Evolutionary conservation across 2,888 invertebrate species (phyloP).

Genomic region (Spicauda simplicius): DNA sequence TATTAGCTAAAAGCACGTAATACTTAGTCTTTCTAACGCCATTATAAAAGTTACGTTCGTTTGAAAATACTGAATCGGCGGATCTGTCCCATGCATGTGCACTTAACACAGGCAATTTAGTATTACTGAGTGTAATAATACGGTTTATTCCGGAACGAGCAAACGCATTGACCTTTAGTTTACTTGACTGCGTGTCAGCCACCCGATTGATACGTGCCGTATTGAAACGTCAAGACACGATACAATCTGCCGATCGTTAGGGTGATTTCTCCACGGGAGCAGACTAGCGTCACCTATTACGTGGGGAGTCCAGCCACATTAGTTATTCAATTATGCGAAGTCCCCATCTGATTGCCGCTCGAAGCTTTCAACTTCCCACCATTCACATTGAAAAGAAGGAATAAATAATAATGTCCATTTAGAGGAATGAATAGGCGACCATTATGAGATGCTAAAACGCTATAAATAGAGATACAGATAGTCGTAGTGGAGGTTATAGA

Average conservation of each 20-base stretch:
- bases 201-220: conserved; percentile 72
- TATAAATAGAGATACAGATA: conserved; percentile 42
- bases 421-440: conserved; percentile 49
- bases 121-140: not conserved
- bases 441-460: conserved; percentile 45
- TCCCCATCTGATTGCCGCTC: conserved; percentile 64
- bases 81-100: not conserved
- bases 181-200: conserved; percentile 41
- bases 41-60: no score
- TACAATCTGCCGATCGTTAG: conserved; percentile 78
- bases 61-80: not conserved
- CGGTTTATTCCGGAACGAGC: conserved; percentile 5
- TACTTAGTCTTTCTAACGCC: no score
- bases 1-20: not conserved
- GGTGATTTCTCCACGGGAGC: conserved; percentile 55
- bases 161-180: conserved; percentile 15
- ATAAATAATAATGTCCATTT: conserved; percentile 61
- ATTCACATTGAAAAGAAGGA: conserved; percentile 58
- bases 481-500: conserved; percentile 48
- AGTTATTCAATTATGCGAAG: conserved; percentile 78
- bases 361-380: conserved; percentile 60
- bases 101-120: not conserved
- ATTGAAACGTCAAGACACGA: conserved; percentile 81
- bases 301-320: conserved; percentile 61
- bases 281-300: conserved; percentile 56